Conservation (phyloP, 2,888 invertebrate species). For the Meta bourneti region DNA sequence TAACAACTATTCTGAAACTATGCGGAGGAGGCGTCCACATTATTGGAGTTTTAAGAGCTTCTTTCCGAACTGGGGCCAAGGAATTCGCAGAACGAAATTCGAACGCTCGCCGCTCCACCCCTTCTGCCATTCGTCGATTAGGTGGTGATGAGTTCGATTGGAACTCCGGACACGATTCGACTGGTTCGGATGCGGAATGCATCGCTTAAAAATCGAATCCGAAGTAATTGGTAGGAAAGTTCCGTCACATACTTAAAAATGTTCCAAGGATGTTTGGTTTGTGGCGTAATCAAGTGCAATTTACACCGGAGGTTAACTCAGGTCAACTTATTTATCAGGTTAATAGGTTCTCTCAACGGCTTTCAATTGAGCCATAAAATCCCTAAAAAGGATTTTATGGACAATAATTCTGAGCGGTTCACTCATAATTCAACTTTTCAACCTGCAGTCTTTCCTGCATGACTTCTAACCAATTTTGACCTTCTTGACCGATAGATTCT, state of each 20-base stretch:
- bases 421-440: too few relatives aligned
- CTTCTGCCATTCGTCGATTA: not conserved
- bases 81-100: constrained; percentile 16
- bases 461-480: too few relatives aligned
- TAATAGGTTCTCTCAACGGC: too few relatives aligned
- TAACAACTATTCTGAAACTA: constrained; percentile 34
- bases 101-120: not conserved
- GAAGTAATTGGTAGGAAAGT: not conserved
- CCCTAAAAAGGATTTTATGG: too few relatives aligned
- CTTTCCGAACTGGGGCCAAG: constrained; percentile 2
- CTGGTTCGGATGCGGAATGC: not conserved
- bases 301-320: too few relatives aligned
- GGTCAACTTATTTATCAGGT: too few relatives aligned
- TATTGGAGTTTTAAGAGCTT: constrained; percentile 40
- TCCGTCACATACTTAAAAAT: not conserved
- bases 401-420: too few relatives aligned
- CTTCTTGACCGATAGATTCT: too few relatives aligned
- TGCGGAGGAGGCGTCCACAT: constrained; percentile 2
- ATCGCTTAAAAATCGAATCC: not conserved
- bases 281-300: not conserved
- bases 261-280: not conserved
- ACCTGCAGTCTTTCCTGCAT: too few relatives aligned
- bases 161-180: not conserved
- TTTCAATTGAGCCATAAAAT: too few relatives aligned
- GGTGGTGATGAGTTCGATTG: not conserved